Conservation (phyloP, 1,140 invertebrate genomes). For the Drosophila pruinosa region DNA sequence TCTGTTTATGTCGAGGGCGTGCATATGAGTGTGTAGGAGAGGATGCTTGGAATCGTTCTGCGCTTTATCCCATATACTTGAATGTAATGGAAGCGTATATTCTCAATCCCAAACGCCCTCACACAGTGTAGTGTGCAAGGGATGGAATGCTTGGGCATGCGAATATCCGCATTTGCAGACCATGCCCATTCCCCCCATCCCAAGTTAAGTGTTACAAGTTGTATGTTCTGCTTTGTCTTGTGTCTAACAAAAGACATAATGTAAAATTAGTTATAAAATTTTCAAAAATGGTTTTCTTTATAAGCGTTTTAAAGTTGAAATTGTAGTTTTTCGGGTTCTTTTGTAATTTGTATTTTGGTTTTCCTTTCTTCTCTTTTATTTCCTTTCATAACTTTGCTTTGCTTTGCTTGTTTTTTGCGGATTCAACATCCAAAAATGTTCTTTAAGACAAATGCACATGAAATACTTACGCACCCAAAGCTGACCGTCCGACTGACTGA, state of each 20-base stretch:
- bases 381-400: constrained; percentile 3
- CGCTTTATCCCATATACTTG: neutral
- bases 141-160: constrained; percentile 50
- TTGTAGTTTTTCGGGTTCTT: constrained; percentile 68
- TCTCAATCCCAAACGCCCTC: constrained; percentile 32
- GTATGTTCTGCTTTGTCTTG: constrained; percentile 19
- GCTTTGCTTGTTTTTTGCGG: constrained; percentile 28
- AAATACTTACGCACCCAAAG: constrained; percentile 61
- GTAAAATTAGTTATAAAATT: constrained; percentile 74
- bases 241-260: constrained; percentile 62
- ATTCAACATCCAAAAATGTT: constrained; percentile 53
- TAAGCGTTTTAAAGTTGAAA: constrained; percentile 80
- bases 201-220: constrained; percentile 4
- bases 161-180: constrained; percentile 50
- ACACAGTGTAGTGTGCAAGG: constrained; percentile 44
- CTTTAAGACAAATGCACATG: constrained; percentile 67
- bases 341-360: constrained; percentile 12
- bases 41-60: constrained; percentile 14
- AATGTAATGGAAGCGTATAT: constrained; percentile 47
- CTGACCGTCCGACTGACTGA: constrained; percentile 17
- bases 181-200: constrained; percentile 49
- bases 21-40: constrained; percentile 25
- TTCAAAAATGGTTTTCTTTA: constrained; percentile 78
- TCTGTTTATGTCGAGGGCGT: constrained; percentile 36
- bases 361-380: constrained; percentile 22